These are phyloP conservation scores for Gallinago nigripennis DNA, from an alignment of 2,797 vertebrate genomes.

Conservation along the genomic window DNA sequence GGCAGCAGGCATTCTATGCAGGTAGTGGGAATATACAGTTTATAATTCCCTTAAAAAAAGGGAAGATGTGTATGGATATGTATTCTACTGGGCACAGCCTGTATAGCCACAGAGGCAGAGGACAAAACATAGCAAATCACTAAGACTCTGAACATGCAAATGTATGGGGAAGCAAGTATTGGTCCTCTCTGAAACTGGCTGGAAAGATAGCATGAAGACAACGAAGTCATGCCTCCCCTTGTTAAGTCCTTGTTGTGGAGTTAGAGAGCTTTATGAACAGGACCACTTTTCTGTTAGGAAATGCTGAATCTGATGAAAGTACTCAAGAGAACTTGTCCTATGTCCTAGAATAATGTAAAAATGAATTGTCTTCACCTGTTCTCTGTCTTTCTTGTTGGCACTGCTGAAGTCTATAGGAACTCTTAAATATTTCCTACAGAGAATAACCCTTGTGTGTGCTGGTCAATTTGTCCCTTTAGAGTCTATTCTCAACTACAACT, in stretches of 20 bases:
- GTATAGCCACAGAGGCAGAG: not conserved
- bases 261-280: not conserved
- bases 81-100: not conserved
- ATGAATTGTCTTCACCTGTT: not conserved
- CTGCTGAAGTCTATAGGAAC: not conserved
- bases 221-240: not conserved
- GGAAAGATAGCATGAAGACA: not conserved
- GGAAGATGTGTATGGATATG: not conserved
- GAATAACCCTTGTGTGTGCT: not conserved
- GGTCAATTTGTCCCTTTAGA: not conserved
- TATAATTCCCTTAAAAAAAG: not conserved
- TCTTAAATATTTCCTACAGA: not conserved
- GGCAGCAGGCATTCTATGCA: not conserved
- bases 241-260: not conserved
- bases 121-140: not conserved
- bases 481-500: not conserved
- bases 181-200: rapidly evolving
- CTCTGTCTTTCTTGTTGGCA: not conserved
- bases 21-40: not conserved
- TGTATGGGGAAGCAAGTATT: not conserved
- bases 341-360: not conserved
- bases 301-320: not conserved
- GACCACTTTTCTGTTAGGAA: not conserved
- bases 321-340: not conserved
- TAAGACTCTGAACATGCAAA: not conserved